phyloP scores from a whole-genome alignment of 2,113 vertebrate species.

The Petaurus breviceps region DNA sequence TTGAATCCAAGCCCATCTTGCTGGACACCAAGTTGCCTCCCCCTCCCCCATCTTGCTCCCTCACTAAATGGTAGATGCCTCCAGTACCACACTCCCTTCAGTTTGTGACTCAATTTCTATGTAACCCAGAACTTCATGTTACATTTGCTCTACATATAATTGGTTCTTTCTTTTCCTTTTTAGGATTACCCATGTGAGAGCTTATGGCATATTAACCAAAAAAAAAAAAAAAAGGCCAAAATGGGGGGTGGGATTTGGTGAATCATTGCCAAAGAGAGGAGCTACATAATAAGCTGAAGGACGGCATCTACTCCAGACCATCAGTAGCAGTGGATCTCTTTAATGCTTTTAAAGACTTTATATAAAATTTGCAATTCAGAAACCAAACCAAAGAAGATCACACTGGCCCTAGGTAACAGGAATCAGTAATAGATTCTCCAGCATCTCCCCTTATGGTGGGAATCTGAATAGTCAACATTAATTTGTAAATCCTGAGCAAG shows the following conservation, averaged over 20 bases:
- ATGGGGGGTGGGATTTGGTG: not conserved
- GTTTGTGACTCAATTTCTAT: not conserved
- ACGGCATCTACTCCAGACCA: not conserved
- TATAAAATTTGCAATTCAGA: not conserved
- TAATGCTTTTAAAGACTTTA: not conserved
- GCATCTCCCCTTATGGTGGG: no score
- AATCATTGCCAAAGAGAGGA: not conserved
- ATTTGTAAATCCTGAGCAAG: no score
- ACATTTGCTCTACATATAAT: not conserved
- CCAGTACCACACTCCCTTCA: not conserved
- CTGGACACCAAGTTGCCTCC: not conserved
- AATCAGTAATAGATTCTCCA: no score
- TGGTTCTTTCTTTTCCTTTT: not conserved
- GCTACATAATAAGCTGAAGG: not conserved
- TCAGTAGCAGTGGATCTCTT: not conserved
- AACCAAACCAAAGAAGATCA: not conserved
- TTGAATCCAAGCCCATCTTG: not conserved
- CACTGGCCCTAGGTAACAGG: no score
- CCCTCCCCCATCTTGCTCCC: not conserved
- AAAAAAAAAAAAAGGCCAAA: no score
- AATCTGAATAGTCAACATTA: no score
- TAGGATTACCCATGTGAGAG: not conserved
- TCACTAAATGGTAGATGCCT: not conserved
- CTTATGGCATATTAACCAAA: not conserved
- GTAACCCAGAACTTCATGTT: not conserved